A percentile compares a stretch with the other conserved stretches of the same genome.
Conservation (phyloP, 1,140 invertebrate genomes). For the Heliconius hermathena region DNA sequence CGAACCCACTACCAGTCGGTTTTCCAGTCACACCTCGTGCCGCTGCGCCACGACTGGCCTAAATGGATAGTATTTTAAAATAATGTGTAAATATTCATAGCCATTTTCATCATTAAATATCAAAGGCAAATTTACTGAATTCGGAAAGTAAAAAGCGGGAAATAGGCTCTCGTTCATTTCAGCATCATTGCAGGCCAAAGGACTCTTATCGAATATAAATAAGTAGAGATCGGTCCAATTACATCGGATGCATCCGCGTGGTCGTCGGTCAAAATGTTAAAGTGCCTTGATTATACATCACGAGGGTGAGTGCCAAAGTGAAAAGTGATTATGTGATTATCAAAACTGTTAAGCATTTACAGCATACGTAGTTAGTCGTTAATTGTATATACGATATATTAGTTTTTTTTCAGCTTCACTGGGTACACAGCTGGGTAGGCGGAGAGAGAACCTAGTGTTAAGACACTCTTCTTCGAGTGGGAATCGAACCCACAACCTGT, state of each 20-base stretch:
- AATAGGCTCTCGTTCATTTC: conserved; percentile 22
- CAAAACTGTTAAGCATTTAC: neutral
- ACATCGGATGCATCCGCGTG: conserved; percentile 7
- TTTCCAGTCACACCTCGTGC: too few relatives aligned
- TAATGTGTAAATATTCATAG: neutral
- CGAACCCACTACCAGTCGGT: too few relatives aligned
- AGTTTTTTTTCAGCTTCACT: too few relatives aligned
- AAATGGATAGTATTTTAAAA: neutral
- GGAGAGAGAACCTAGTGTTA: too few relatives aligned
- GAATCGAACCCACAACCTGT: too few relatives aligned
- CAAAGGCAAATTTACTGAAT: conserved; percentile 5
- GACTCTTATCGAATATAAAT: conserved; percentile 25
- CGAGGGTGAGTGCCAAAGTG: too few relatives aligned
- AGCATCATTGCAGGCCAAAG: conserved; percentile 18
- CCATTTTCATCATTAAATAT: neutral
- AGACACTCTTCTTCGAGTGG: too few relatives aligned
- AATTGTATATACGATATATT: too few relatives aligned
- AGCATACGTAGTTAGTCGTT: neutral
- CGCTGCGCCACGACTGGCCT: too few relatives aligned
- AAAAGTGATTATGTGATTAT: neutral
- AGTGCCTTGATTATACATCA: neutral
- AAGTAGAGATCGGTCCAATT: conserved; percentile 20
- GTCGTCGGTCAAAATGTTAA: conserved; percentile 8
- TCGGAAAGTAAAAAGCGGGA: conserved; percentile 8
- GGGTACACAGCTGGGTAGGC: too few relatives aligned